These are phyloP conservation scores for Pipistrellus kuhlii DNA, from an alignment of 2,797 vertebrate species.

Conservation along the genomic window DNA sequence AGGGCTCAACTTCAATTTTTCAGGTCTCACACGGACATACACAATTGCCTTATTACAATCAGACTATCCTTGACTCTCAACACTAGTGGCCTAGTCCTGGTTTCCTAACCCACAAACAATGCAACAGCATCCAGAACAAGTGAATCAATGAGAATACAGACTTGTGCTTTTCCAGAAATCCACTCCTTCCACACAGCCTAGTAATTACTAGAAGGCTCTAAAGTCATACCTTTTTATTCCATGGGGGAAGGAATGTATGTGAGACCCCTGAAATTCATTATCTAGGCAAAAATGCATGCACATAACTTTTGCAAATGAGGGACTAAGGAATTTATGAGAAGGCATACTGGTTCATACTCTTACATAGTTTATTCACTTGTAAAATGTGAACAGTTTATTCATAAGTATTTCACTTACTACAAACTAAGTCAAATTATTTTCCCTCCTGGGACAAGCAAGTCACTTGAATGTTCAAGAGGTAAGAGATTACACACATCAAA, in stretches of 20 bases:
- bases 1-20: neutral
- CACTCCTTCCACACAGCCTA: neutral
- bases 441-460: constrained; percentile 29
- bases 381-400: constrained; percentile 13
- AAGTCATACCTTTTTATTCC: neutral
- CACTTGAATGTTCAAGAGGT: neutral
- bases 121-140: neutral
- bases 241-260: constrained; percentile 24
- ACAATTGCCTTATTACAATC: neutral
- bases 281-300: constrained; percentile 25
- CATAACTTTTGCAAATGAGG: constrained; percentile 23
- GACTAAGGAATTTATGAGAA: neutral
- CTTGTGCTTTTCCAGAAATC: neutral
- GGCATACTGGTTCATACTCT: neutral
- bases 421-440: constrained; percentile 55
- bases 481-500: neutral
- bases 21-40: neutral
- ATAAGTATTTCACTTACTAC: neutral
- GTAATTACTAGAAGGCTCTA: constrained; percentile 39
- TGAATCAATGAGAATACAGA: neutral
- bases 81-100: neutral
- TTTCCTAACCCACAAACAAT: neutral
- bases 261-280: constrained; percentile 27
- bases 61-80: neutral
- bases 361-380: constrained; percentile 54